Evolutionary conservation across 2,797 vertebrate genomes (phyloP).

Genomic region (Tiaroga cobitis): DNA sequence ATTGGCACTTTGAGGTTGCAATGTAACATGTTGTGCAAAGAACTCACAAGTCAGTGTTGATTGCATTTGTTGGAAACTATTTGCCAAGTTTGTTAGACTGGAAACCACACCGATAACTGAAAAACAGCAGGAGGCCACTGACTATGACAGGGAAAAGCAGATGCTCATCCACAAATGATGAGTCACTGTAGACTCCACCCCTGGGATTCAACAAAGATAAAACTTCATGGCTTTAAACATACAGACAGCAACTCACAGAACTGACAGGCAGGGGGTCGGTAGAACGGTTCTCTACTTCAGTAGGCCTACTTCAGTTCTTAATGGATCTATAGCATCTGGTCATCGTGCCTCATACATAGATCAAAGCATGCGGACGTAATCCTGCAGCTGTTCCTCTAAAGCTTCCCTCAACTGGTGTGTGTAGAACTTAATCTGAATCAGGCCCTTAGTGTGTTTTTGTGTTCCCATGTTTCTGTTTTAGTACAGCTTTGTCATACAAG

Average conservation of each 20-base stretch:
- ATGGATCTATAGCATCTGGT: conserved; percentile 26
- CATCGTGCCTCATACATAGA: conserved; percentile 22
- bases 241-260: neutral
- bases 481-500: conserved; percentile 27
- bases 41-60: conserved; percentile 7
- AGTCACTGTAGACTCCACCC: neutral
- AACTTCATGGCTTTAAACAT: neutral
- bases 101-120: neutral
- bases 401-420: conserved; percentile 43
- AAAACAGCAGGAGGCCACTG: neutral
- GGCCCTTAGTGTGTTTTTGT: conserved; percentile 27
- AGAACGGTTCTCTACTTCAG: neutral
- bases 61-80: conserved; percentile 24
- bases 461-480: conserved; percentile 44
- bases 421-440: conserved; percentile 43
- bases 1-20: neutral
- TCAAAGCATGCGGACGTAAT: conserved; percentile 51
- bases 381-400: conserved; percentile 54
- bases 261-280: neutral
- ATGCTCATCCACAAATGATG: neutral
- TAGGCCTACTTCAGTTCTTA: neutral
- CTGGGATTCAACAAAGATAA: conserved; percentile 2
- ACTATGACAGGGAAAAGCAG: conserved; percentile 6
- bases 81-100: neutral
- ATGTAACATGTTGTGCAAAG: neutral